Evolutionary conservation across 2,888 invertebrate species (phyloP).

Genomic region (Cremastobaeus sp.): DNA sequence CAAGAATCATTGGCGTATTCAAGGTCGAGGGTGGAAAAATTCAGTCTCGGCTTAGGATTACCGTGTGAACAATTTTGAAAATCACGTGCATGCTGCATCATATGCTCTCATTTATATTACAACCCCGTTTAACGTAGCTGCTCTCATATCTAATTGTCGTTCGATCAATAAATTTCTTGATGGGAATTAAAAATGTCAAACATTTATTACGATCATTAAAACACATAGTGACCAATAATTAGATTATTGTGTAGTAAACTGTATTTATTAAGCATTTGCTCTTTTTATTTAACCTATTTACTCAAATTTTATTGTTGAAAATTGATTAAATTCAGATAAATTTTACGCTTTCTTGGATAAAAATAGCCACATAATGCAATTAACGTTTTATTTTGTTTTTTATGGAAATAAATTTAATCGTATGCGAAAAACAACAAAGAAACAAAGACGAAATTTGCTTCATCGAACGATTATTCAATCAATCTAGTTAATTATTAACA

Average conservation of each 20-base stretch:
- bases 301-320: no score
- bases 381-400: no score
- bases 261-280: not conserved
- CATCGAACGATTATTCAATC: not conserved
- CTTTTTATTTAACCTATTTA: not conserved
- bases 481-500: not conserved
- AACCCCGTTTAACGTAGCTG: not conserved
- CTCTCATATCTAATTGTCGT: not conserved
- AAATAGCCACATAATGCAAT: no score
- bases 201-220: not conserved
- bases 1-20: conserved; percentile 30
- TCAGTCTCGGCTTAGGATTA: not conserved
- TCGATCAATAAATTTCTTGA: conserved; percentile 21
- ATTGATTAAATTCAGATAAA: no score
- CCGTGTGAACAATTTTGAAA: conserved; percentile 21
- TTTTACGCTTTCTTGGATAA: no score
- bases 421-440: no score
- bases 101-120: conserved; percentile 1
- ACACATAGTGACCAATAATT: no score
- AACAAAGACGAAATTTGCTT: no score
- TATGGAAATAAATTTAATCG: no score
- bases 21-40: conserved; percentile 44
- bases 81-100: conserved; percentile 12
- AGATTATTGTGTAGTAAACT: no score
- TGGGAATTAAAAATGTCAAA: conserved; percentile 21